Evolutionary conservation across 2,888 invertebrate genomes (phyloP).

Genomic region (Lasioglossum figueresi): DNA sequence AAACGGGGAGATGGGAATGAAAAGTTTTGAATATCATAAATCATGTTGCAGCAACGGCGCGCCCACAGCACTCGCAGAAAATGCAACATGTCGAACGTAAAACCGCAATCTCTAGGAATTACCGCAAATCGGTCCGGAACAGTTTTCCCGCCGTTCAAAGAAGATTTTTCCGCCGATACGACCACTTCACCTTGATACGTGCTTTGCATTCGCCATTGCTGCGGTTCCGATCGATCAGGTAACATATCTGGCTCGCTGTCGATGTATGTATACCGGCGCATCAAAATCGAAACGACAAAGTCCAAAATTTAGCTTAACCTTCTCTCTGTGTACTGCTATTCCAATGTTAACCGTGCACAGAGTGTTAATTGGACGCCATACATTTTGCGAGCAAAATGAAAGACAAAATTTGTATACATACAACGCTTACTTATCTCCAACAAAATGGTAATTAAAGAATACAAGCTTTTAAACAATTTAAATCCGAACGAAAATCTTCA

Average conservation of each 20-base stretch:
- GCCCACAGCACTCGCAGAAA: background rate
- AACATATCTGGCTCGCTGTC: conserved; percentile 4
- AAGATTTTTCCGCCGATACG: conserved; percentile 26
- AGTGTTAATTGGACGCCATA: too few relatives aligned
- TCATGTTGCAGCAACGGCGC: background rate
- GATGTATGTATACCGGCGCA: conserved; percentile 27
- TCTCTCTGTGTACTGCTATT: too few relatives aligned
- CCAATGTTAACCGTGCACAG: too few relatives aligned
- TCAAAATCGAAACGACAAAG: background rate
- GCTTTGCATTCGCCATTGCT: conserved; percentile 59
- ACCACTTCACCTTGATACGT: conserved; percentile 65
- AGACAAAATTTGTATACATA: too few relatives aligned
- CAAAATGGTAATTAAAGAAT: too few relatives aligned
- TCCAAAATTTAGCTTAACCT: background rate
- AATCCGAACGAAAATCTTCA: too few relatives aligned
- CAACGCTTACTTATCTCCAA: too few relatives aligned
- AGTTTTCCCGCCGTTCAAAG: conserved; percentile 29
- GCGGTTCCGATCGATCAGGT: conserved; percentile 50
- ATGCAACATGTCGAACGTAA: background rate
- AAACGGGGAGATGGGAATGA: background rate
- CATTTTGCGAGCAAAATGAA: too few relatives aligned
- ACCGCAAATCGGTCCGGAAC: background rate
- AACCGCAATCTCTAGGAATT: conserved; percentile 7
- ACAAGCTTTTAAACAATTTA: too few relatives aligned
- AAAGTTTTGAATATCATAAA: background rate